phyloP scores from a whole-genome alignment of 2,113 vertebrate species.

The Raphicerus campestris region DNA sequence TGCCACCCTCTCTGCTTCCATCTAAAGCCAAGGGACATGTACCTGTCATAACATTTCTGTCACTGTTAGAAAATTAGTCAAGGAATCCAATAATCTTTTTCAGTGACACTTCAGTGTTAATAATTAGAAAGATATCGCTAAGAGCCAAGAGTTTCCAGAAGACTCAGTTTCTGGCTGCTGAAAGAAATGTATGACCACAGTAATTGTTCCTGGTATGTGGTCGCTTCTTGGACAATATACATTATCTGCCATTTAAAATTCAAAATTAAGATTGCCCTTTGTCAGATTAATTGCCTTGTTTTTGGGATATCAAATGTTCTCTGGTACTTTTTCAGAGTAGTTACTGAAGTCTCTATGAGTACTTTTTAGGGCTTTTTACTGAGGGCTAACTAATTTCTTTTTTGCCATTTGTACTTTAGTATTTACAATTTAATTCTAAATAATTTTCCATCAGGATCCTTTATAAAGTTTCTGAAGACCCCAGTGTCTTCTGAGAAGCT shows the following conservation, averaged over 20 bases:
- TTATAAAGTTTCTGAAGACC: not conserved
- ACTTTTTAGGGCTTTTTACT: not conserved
- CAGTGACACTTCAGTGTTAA: not conserved
- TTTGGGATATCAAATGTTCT: not conserved
- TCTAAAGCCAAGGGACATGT: not conserved
- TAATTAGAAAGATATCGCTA: not conserved
- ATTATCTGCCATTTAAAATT: not conserved
- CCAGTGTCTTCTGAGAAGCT: not conserved
- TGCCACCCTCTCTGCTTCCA: not conserved
- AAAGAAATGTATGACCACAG: not conserved
- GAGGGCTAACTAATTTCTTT: not conserved
- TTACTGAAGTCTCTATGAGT: not conserved
- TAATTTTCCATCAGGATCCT: not conserved
- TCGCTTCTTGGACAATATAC: not conserved
- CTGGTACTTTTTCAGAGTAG: not conserved
- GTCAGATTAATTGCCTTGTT: not conserved
- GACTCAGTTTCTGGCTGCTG: not conserved
- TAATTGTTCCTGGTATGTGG: not conserved
- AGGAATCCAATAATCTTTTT: not conserved
- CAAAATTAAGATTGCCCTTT: not conserved
- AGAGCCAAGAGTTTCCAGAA: not conserved
- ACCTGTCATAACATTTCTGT: not conserved
- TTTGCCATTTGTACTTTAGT: not conserved
- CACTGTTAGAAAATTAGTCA: not conserved
- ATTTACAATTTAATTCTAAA: conserved; percentile 14